A percentile compares a stretch with the other conserved stretches of the same genome.
Evolutionary conservation across 1,140 invertebrate species (phyloP).

Genomic region (Antheraea mylitta): DNA sequence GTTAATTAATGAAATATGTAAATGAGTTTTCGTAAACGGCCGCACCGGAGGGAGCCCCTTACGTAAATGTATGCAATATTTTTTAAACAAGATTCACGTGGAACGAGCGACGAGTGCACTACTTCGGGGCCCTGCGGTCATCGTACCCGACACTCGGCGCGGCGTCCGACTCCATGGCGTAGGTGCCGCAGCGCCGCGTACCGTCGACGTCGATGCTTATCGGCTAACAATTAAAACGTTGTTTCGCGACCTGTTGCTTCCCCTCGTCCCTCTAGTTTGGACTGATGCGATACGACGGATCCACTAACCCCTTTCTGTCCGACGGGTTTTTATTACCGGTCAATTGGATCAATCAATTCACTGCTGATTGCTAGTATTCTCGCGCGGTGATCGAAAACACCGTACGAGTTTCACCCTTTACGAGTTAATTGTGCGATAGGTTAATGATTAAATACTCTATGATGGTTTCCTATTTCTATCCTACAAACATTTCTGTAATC

Average conservation of each 20-base stretch:
- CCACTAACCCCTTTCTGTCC: conserved; percentile 27
- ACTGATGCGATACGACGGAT: conserved; percentile 5
- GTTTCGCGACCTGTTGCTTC: conserved; percentile 74
- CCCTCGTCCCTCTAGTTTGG: conserved; percentile 29
- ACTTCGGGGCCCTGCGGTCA: conserved; percentile 38
- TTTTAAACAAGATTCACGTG: too few relatives aligned
- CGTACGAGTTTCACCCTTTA: background rate
- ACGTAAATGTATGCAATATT: too few relatives aligned
- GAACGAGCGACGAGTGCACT: background rate
- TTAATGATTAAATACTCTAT: too few relatives aligned
- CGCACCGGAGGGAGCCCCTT: too few relatives aligned
- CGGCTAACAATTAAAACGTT: conserved; percentile 71
- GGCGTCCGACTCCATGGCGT: conserved; percentile 6
- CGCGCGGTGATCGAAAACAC: background rate
- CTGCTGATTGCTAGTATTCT: background rate
- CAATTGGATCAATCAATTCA: background rate
- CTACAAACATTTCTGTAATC: too few relatives aligned
- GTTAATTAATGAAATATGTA: conserved; percentile 14
- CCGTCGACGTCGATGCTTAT: conserved; percentile 69
- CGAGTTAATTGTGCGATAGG: background rate
- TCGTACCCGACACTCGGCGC: conserved; percentile 44
- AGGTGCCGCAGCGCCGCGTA: conserved; percentile 56
- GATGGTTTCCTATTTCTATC: too few relatives aligned
- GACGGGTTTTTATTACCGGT: conserved; percentile 5
- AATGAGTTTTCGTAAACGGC: background rate